A percentile compares a stretch with the other conserved stretches of the same genome.
phyloP scores from a whole-genome alignment of 2,797 vertebrate genomes.

The Myiothlypis coronata region DNA sequence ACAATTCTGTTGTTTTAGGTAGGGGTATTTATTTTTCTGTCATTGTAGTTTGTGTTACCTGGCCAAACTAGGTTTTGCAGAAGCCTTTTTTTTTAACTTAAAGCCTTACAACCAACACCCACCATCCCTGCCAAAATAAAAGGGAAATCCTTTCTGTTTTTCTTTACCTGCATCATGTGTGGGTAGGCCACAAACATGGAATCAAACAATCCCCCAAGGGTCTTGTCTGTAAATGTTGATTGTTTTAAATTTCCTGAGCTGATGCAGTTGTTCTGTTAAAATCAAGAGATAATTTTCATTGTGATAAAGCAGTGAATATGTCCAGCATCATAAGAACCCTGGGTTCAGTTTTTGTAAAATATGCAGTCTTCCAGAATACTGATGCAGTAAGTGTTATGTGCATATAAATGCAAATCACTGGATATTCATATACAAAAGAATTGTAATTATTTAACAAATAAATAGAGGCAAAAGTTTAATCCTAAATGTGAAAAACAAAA shows the following conservation, averaged over 20 bases:
- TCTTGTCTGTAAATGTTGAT: neutral
- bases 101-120: neutral
- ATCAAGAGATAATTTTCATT: neutral
- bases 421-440: neutral
- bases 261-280: neutral
- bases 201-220: neutral
- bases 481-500: neutral
- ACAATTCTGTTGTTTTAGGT: neutral
- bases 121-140: rapidly evolving
- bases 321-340: neutral
- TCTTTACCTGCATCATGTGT: neutral
- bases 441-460: neutral
- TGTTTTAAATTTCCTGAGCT: neutral
- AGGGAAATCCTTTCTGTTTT: neutral
- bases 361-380: neutral
- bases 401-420: neutral
- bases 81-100: neutral
- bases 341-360: neutral
- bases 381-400: neutral
- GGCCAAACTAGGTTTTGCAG: neutral
- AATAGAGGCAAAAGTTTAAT: neutral
- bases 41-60: neutral
- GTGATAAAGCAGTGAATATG: neutral
- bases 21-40: neutral
- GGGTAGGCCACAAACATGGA: neutral